Conservation (phyloP, 1,140 invertebrate species). For the Temnothorax longispinosus region DNA sequence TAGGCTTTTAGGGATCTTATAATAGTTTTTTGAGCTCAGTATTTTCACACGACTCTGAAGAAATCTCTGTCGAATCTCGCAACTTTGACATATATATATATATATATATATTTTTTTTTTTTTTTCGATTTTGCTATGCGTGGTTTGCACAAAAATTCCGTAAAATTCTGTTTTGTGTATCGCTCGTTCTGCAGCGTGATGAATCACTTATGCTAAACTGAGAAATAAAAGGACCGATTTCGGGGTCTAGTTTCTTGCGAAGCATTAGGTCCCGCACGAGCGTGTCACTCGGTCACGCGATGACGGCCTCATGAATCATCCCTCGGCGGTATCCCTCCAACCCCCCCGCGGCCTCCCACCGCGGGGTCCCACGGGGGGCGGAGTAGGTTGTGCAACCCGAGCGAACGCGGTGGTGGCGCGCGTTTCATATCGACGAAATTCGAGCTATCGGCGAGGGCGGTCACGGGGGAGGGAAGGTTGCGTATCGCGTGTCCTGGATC, state of each 20-base stretch:
- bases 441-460: slow-evolving; percentile 44
- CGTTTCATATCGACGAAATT: slow-evolving; percentile 56
- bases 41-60: not conserved
- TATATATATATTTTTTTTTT: too few species aligned
- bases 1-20: too few species aligned
- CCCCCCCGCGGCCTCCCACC: not conserved
- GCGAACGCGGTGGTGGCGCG: slow-evolving; percentile 28
- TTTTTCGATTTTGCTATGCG: not conserved
- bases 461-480: not conserved
- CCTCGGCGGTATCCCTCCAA: not conserved
- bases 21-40: too few species aligned
- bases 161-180: not conserved
- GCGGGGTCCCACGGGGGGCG: not conserved
- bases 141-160: not conserved
- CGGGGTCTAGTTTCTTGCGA: not conserved
- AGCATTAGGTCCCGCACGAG: slow-evolving; percentile 27
- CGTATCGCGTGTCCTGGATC: slow-evolving; percentile 56
- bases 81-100: not conserved
- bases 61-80: not conserved
- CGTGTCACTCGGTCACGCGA: slow-evolving; percentile 62
- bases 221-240: slow-evolving; percentile 14
- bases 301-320: slow-evolving; percentile 61
- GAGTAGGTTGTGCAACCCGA: slow-evolving; percentile 39
- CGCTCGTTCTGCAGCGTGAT: not conserved
- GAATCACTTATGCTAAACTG: slow-evolving; percentile 54